phyloP scores from a whole-genome alignment of 2,888 invertebrate species.

The Oxycera nigricornis region DNA sequence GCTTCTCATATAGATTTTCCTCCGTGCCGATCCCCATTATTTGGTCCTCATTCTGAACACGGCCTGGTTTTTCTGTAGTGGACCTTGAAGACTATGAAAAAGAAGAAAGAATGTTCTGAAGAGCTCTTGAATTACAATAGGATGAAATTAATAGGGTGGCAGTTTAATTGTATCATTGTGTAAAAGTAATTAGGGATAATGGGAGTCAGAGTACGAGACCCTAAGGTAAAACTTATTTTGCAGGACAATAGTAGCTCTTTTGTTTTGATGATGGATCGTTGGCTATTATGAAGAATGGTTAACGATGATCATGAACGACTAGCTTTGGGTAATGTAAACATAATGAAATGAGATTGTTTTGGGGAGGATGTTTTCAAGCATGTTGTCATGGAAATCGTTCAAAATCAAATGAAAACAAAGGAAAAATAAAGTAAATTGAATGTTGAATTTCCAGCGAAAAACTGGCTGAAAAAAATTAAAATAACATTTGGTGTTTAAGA shows the following conservation, averaged over 20 bases:
- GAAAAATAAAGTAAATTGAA: no score
- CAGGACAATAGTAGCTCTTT: neutral
- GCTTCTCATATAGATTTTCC: neutral
- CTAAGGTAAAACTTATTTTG: neutral
- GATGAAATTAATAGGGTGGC: conserved; percentile 28
- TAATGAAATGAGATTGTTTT: no score
- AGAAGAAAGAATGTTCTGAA: conserved; percentile 11
- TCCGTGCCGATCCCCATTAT: neutral
- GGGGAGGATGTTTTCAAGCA: no score
- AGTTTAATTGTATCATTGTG: conserved; percentile 33
- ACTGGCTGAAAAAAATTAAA: no score
- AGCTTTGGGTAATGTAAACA: no score
- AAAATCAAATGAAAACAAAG: no score
- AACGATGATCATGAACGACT: no score
- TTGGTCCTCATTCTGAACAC: neutral
- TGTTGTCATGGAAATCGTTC: no score
- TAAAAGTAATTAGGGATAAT: conserved; percentile 26
- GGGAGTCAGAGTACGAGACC: neutral
- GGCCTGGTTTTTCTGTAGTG: neutral
- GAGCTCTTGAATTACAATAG: conserved; percentile 1
- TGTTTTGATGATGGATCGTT: neutral
- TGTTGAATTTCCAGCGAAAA: no score
- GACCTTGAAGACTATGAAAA: neutral
- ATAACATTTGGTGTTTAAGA: no score
- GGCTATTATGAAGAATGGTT: neutral